Conservation (phyloP, 2,888 invertebrate genomes). For the Drosophila stalkeri region DNA sequence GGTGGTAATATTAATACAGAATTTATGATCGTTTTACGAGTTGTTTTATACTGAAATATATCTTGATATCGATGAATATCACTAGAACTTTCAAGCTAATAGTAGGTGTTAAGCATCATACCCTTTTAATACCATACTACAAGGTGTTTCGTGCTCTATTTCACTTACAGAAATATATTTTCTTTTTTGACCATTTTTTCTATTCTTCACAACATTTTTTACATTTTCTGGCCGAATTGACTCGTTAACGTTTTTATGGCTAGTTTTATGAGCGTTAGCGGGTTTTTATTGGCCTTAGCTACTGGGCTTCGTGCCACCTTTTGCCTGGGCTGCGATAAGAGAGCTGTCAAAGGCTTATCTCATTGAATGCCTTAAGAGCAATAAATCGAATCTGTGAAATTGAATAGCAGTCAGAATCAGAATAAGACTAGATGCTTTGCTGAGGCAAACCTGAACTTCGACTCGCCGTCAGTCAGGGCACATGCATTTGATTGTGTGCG, state of each 20-base stretch:
- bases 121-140: not conserved
- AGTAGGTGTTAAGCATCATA: no score
- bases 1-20: not conserved
- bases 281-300: constrained; percentile 1
- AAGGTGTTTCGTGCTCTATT: not conserved
- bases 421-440: constrained; percentile 8
- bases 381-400: constrained; percentile 27
- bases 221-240: constrained; percentile 9
- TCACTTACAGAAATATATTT: not conserved
- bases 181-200: not conserved
- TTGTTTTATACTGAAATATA: no score
- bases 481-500: constrained; percentile 24
- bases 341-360: constrained; percentile 20
- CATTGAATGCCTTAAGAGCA: constrained; percentile 7
- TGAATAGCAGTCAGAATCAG: not conserved
- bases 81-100: no score
- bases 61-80: no score
- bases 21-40: not conserved
- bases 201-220: not conserved
- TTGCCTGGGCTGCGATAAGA: constrained; percentile 30
- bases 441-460: constrained; percentile 16
- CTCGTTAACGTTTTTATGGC: constrained; percentile 38
- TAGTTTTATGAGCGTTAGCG: constrained; percentile 12
- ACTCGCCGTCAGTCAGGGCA: constrained; percentile 1
- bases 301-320: constrained; percentile 16